Percentiles rank a stretch among this genome's conserved stretches.
Evolutionary conservation across 37 sponge, comb jelly and placozoan species (phyloP).

Genomic region (Spongia lamella): DNA sequence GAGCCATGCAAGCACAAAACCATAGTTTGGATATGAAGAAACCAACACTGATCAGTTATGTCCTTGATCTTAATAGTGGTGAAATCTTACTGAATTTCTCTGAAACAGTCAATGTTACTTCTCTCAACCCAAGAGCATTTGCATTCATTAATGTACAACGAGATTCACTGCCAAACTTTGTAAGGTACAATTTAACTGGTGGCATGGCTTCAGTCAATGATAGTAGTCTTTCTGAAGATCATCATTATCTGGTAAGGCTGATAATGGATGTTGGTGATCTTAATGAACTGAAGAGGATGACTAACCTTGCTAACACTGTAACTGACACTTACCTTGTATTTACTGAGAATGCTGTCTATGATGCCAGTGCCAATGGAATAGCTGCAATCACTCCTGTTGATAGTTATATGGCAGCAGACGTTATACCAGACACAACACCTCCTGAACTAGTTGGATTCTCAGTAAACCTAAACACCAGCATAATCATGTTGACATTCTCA

Average conservation of each 20-base stretch:
- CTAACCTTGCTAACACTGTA: slow-evolving; percentile 44
- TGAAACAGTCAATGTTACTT: slow-evolving; percentile 58
- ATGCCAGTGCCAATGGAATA: slow-evolving; percentile 57
- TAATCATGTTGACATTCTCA: slow-evolving; percentile 66
- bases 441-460: slow-evolving; percentile 63
- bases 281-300: slow-evolving; percentile 59
- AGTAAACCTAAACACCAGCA: slow-evolving; percentile 60
- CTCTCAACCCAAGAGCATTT: slow-evolving; percentile 45
- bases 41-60: slow-evolving; percentile 54
- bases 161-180: background rate
- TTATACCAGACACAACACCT: slow-evolving; percentile 67
- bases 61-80: slow-evolving; percentile 69
- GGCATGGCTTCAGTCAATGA: slow-evolving; percentile 58
- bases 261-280: slow-evolving; percentile 50
- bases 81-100: slow-evolving; percentile 57
- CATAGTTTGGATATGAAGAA: slow-evolving; percentile 48
- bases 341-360: slow-evolving; percentile 55
- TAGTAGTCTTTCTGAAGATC: slow-evolving; percentile 47
- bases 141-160: slow-evolving; percentile 33
- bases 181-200: slow-evolving; percentile 66
- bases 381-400: slow-evolving; percentile 1
- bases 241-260: slow-evolving; percentile 65
- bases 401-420: slow-evolving; percentile 26
- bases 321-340: slow-evolving; percentile 60
- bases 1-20: slow-evolving; percentile 29